A percentile compares a stretch with the other conserved stretches of the same genome.
These are phyloP conservation scores for Hippocampus guttulatus DNA, from an alignment of 2,113 vertebrate genomes.

Conservation along the genomic window DNA sequence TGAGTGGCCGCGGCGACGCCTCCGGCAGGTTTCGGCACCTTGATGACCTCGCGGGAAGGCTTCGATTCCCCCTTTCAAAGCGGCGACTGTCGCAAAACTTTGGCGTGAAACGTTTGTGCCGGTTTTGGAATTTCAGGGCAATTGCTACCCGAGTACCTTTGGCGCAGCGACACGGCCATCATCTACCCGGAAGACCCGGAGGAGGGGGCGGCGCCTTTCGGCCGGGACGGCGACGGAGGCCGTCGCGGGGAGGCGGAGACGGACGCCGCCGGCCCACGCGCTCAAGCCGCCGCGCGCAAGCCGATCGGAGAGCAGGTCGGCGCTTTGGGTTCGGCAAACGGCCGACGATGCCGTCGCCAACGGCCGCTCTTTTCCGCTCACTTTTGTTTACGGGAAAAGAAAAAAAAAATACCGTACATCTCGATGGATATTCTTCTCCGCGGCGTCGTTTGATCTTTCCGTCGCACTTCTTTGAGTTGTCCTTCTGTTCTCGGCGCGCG, in stretches of 20 bases:
- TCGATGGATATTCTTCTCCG: too few relatives aligned
- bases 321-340: not conserved
- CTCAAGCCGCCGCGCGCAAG: too few relatives aligned
- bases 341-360: too few relatives aligned
- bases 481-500: constrained; percentile 10
- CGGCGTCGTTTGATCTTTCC: not conserved
- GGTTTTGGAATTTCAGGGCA: constrained; percentile 81
- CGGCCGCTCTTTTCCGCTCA: too few relatives aligned
- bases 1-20: not conserved
- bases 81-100: too few relatives aligned
- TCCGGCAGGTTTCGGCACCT: not conserved
- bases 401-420: too few relatives aligned
- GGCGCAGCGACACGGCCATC: constrained; percentile 96
- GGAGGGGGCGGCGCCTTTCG: constrained; percentile 93
- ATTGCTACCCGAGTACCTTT: constrained; percentile 82
- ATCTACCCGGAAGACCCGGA: constrained; percentile 98
- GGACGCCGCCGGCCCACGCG: not conserved
- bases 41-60: too few relatives aligned
- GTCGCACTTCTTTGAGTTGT: not conserved
- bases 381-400: too few relatives aligned
- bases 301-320: not conserved
- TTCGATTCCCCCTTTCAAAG: too few relatives aligned
- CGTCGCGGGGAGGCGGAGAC: constrained; percentile 46
- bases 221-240: constrained; percentile 79
- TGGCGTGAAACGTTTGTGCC: constrained; percentile 36